Percentiles rank a stretch among this genome's conserved stretches.
phyloP scores from a whole-genome alignment of 2,797 vertebrate genomes.

The Margarornis squamiger region DNA sequence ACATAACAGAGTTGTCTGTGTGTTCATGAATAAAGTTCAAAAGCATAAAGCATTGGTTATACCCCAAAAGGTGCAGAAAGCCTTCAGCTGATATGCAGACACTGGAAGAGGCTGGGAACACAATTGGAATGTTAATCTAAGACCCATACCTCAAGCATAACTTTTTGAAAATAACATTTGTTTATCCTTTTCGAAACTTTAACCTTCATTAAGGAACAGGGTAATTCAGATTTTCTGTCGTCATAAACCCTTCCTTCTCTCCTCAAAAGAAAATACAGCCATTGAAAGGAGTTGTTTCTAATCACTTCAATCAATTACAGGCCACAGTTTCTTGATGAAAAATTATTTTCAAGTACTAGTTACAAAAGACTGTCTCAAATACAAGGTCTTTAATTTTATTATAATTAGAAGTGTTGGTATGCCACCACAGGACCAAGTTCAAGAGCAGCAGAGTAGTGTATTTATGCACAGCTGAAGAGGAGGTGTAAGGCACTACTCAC shows the following conservation, averaged over 20 bases:
- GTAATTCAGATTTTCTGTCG: not conserved
- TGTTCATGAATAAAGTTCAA: not conserved
- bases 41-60: not conserved
- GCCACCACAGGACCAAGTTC: not conserved
- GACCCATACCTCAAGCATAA: not conserved
- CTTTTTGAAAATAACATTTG: not conserved
- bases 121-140: not conserved
- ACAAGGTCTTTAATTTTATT: not conserved
- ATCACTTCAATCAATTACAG: conserved; percentile 6
- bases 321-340: conserved; percentile 10
- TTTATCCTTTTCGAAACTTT: not conserved
- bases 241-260: not conserved
- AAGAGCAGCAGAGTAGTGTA: not conserved
- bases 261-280: not conserved
- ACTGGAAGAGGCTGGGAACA: not conserved
- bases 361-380: not conserved
- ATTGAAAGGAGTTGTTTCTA: not conserved
- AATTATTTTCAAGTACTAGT: conserved; percentile 12
- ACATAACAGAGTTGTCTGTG: not conserved
- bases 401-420: not conserved
- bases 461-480: conserved; percentile 16
- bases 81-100: not conserved
- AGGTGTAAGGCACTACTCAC: not conserved
- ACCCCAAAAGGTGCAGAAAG: not conserved
- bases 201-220: not conserved